Base-by-base conservation (phyloP, 2,888 invertebrate species). In the Cremastobaeus sp. region DNA sequence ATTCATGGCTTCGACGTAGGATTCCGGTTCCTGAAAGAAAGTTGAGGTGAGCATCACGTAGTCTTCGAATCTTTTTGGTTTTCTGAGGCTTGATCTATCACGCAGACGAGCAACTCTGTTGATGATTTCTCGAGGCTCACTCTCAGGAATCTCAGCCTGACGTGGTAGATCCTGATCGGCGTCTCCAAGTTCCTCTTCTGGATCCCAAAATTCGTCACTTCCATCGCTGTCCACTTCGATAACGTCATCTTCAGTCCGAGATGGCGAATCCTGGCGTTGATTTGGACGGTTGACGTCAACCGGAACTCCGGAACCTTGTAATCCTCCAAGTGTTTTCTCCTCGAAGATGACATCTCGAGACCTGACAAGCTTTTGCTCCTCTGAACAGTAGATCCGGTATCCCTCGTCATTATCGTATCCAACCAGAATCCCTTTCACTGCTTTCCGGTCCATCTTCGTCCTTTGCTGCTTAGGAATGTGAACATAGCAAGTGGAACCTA, bases 391-490 rank as follows among this genome's bases (percentile, higher is more conserved):
- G 21, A 64, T 9, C 6, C 52, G 12, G 28, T 64, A 64, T 25
- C 52, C 52, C 1, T 52, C 52, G 34, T 64, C 64, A 4, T 43
- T 11, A 47, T 66, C 50, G 18, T 75, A 75, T 0, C 66, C 60
- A 3, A 75, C 41, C 0, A 83, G 75, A 54, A 77, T 77, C 43
- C 80, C 78, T 59, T 80, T 79, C 3, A 72, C 50, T 9, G 78
- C 79, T 52, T 83, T 82, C 37, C 45, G 47, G 48, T 81, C 80
- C 78, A 80, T 75, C 45, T 82, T 83, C 30, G 30, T 59, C 37
- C 80, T 66, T 41, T 74, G 76, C 25, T 80, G 78, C 12, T 55
- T 71, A 14, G 79, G 78, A 70, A 81, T 30, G 62, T 83, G 80
- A 15, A 68, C 72, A 65, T 76, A 68, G 41, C 70, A 76, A 9